Conservation (phyloP, 2,113 vertebrate genomes). For the Nibea coibor region DNA sequence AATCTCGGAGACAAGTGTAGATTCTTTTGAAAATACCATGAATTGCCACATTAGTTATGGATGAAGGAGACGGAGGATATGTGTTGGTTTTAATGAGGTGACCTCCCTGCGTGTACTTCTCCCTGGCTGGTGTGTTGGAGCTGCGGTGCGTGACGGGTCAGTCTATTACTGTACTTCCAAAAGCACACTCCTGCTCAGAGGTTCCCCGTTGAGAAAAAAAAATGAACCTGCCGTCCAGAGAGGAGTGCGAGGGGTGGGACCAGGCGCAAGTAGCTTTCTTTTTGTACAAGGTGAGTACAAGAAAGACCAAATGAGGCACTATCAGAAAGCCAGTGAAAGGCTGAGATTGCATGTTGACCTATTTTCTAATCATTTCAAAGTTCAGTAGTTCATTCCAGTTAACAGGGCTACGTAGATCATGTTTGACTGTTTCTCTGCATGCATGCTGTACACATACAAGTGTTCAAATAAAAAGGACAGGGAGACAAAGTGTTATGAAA, state of each 20-base stretch:
- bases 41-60: slow-evolving; percentile 34
- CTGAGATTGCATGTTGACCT: background rate
- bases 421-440: background rate
- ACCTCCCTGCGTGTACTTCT: slow-evolving; percentile 61
- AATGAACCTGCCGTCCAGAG: slow-evolving; percentile 86
- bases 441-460: background rate
- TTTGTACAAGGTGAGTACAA: slow-evolving; percentile 84
- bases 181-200: slow-evolving; percentile 36
- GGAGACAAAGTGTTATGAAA: background rate
- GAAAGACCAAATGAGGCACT: background rate
- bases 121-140: slow-evolving; percentile 8
- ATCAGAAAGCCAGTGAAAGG: background rate
- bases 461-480: background rate
- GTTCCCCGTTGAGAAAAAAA: slow-evolving; percentile 69
- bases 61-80: slow-evolving; percentile 8
- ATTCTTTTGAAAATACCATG: background rate
- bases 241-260: slow-evolving; percentile 88
- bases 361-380: slow-evolving; percentile 13
- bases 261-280: slow-evolving; percentile 84
- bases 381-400: background rate
- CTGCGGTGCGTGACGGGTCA: slow-evolving; percentile 45
- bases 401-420: background rate
- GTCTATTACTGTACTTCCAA: slow-evolving; percentile 52
- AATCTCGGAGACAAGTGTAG: background rate
- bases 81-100: slow-evolving; percentile 59